A percentile compares a stretch with the other conserved stretches of the same genome.
phyloP scores from a whole-genome alignment of 2,113 vertebrate species.

The Lepidothrix coronata region DNA sequence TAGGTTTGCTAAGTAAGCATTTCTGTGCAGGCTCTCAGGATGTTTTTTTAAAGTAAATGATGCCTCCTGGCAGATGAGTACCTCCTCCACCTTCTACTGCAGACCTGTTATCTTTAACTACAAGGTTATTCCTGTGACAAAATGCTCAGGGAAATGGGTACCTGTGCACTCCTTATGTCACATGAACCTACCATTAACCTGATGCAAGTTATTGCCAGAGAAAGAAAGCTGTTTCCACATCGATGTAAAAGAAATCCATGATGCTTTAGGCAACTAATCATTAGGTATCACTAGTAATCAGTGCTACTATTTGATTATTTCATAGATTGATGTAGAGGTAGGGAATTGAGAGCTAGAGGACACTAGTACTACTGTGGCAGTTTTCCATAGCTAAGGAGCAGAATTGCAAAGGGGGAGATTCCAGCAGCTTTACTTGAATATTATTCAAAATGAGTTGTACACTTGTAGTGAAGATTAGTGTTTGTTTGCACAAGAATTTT shows the following conservation, averaged over 20 bases:
- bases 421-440: constrained; percentile 9
- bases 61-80: neutral
- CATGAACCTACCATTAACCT: neutral
- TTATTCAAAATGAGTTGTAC: constrained; percentile 30
- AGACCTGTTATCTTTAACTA: neutral
- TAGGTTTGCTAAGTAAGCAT: neutral
- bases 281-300: neutral
- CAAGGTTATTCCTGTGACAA: neutral
- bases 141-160: neutral
- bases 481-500: neutral
- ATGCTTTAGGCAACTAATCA: neutral
- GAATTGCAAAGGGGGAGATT: neutral
- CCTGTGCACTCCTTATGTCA: neutral
- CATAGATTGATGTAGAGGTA: neutral
- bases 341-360: neutral
- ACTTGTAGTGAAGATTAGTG: neutral
- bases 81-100: neutral
- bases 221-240: neutral
- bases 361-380: neutral
- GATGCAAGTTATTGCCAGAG: neutral
- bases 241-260: neutral
- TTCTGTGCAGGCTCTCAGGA: neutral
- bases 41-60: neutral
- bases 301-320: neutral
- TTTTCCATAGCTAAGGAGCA: neutral